These are phyloP conservation scores for Polyommatus iphigenia DNA, from an alignment of 2,888 invertebrate species.

Conservation along the genomic window DNA sequence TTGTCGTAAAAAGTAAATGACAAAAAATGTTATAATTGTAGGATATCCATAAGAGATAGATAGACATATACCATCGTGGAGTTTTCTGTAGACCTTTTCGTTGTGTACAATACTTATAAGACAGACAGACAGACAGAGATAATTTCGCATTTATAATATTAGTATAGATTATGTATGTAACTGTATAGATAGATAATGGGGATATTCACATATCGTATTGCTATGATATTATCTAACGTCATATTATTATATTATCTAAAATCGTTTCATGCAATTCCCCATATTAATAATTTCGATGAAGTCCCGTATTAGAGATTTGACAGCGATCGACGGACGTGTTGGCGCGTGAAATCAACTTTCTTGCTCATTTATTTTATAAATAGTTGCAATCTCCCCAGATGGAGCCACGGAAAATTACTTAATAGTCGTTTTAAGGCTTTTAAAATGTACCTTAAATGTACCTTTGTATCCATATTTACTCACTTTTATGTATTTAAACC, in stretches of 20 bases:
- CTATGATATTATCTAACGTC: no score
- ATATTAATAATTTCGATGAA: neutral
- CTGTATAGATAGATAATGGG: no score
- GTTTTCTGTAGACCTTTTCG: no score
- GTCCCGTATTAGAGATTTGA: neutral
- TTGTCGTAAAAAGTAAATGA: no score
- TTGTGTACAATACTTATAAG: no score
- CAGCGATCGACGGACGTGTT: constrained; percentile 7
- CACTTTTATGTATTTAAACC: neutral
- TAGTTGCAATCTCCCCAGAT: constrained; percentile 11
- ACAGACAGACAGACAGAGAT: no score
- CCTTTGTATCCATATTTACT: neutral
- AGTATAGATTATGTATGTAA: no score
- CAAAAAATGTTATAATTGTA: no score
- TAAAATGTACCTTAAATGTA: neutral
- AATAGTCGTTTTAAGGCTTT: neutral
- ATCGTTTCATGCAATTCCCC: neutral
- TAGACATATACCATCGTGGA: no score
- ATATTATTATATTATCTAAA: neutral
- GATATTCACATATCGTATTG: no score
- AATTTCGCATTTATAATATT: no score
- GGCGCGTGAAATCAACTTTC: constrained; percentile 26
- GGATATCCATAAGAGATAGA: no score
- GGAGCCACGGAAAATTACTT: neutral
- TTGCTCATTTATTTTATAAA: constrained; percentile 26